Evolutionary conservation across 2,888 invertebrate species (phyloP), one percentile per base, ranked within the genome.

Genomic region (Ichneumoninae sp.): DNA sequence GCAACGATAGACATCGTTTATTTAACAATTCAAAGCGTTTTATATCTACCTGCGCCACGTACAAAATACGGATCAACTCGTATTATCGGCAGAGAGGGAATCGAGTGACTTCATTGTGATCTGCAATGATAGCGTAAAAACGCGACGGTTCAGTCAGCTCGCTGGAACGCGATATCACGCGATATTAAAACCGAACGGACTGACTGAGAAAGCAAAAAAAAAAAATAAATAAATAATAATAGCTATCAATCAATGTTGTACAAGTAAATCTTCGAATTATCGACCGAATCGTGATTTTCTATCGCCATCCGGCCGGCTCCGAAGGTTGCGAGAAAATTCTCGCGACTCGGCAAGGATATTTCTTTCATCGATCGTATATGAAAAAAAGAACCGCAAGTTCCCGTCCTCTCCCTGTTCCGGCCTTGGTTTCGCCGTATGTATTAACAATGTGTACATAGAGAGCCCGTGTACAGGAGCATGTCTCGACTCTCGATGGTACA

Each of bases 351-450:
- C 54, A 65, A 82, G 80, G 80, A 80, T 83, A 83, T 85, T 85
- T 85, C 79, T 77, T 69, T 54, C 79, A 85, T 85, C 85, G 85
- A 85, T 85, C 70, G 33, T 60, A 70, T 16, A 10, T 54, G 50
- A 4, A 50, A n/a, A 22, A 22, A 22, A 57, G 13, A 22, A 22
- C 19, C 10, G 3, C 57, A 57, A 52, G 52, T 19, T 19, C 26
- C 22, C 54, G 13, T n/a, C n/a, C 8, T 16, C 8, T 13, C 19
- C n/a, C 40, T 47, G 79, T 22, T 30, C 71, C 73, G 83, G 85
- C 85, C 85, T 85, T 85, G 82, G 85, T 50, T 80, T 70, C 79
- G 73, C 74, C 75, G 76, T 85, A 76, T 70, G 52, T 52, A 52
- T 52, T 33, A 60, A 40, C 36, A 4, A 16, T 16, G 40, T 26